These are phyloP conservation scores for Drosophila pachea DNA, from an alignment of 1,140 invertebrate genomes.

Conservation along the genomic window DNA sequence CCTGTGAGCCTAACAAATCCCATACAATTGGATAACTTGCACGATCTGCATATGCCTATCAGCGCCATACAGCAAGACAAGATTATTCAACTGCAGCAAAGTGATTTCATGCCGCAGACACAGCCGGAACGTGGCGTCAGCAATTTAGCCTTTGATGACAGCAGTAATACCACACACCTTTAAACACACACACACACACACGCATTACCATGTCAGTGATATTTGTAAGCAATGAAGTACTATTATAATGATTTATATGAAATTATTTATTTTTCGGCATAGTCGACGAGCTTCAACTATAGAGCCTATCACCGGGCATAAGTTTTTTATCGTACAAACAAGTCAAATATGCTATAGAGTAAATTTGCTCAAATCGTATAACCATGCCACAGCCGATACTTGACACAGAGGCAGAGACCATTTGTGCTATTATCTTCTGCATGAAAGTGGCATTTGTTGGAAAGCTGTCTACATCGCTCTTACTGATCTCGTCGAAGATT, in stretches of 20 bases:
- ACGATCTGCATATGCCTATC: constrained; percentile 68
- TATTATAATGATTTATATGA: constrained; percentile 7
- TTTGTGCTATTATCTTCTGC: neutral
- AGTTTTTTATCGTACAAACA: neutral
- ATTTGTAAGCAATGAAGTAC: constrained; percentile 63
- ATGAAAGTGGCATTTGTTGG: neutral
- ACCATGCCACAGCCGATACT: constrained; percentile 5
- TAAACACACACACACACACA: constrained; percentile 36
- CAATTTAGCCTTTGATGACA: constrained; percentile 70
- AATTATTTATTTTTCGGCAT: neutral
- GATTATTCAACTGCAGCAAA: constrained; percentile 74
- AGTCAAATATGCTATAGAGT: neutral
- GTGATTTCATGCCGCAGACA: constrained; percentile 60
- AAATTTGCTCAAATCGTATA: rapidly evolving
- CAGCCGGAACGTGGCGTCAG: constrained; percentile 38
- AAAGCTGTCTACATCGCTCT: neutral
- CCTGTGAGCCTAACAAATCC: constrained; percentile 23
- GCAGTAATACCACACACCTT: constrained; percentile 70
- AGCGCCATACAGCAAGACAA: constrained; percentile 63
- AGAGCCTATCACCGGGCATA: neutral
- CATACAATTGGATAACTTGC: constrained; percentile 59
- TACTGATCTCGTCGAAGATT: too few relatives aligned
- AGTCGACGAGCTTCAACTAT: neutral
- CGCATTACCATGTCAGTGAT: constrained; percentile 53
- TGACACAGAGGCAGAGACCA: neutral